Evolutionary conservation across 1,140 invertebrate species (phyloP), one percentile per base, ranked within the genome.

Genomic region (Melipona quadrifasciata): DNA sequence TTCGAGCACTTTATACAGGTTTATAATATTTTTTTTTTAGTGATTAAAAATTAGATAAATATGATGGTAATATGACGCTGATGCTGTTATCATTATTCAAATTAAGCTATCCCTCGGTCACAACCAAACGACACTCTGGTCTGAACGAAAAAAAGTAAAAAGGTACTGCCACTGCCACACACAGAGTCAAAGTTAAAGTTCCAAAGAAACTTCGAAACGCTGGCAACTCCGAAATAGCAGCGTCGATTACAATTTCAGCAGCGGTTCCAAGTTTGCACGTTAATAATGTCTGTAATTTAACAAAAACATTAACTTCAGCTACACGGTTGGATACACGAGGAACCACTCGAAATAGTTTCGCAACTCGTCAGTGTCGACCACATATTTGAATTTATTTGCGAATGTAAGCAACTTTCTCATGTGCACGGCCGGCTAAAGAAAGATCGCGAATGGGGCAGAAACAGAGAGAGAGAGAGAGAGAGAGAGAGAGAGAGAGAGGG

Each of bases 351-450:
- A 87, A 87, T 88, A 88, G 77, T 88, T 88, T 67, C 67, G 67
- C 79, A 88, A 72, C 78, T 88, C 79, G 84, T 87, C 78, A 79
- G 80, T 80, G 74, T 80, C 82, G 68, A 64, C 81, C 74, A 57
- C 73, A 87, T 86, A 88, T 86, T 88, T 82, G 86, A 86, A 89
- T 89, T 88, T 89, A 86, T 86, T 88, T 76, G 71, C 68, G 79
- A 82, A 80, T 75, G 75, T 65, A 82, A 88, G 87, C 87, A 88
- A 86, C 57, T 73, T 80, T 68, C 83, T 57, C 47, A 55, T 78
- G 87, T 71, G 75, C 68, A 58, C 47, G 10, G 57, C 16, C 3
- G 21, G 24, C 21, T 1, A 10, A 76, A 84, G 76, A 79, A 84
- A 79, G 67, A 68, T 82, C 74, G 11, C 53, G 80, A 65, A 53